These are phyloP conservation scores for Etia nguti DNA, from an alignment of 2,113 vertebrate species.

Conservation along the genomic window DNA sequence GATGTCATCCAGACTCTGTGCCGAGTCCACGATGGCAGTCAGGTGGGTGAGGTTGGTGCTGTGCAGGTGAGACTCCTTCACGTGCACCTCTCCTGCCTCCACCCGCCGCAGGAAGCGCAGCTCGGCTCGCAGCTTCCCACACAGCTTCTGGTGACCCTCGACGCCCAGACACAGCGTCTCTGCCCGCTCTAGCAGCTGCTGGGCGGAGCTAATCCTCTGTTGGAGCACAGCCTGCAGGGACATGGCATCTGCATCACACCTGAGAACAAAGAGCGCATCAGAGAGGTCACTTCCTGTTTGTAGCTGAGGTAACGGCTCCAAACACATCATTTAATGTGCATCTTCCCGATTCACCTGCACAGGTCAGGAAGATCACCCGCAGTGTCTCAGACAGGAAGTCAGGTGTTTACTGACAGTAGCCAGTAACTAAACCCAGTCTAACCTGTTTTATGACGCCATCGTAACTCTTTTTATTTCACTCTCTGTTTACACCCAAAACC, in stretches of 20 bases:
- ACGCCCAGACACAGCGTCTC: conserved; percentile 79
- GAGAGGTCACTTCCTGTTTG: background rate
- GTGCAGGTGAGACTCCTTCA: conserved; percentile 91
- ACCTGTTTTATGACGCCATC: background rate
- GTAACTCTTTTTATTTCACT: background rate
- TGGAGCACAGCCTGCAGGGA: conserved; percentile 78
- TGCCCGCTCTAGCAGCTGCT: conserved; percentile 81
- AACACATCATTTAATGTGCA: background rate
- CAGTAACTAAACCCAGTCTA: background rate
- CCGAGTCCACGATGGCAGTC: conserved; percentile 85
- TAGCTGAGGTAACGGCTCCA: background rate
- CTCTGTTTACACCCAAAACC: background rate
- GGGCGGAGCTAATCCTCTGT: conserved; percentile 81
- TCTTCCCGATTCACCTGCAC: background rate
- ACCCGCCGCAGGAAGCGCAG: conserved; percentile 87
- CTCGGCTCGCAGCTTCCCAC: conserved; percentile 87
- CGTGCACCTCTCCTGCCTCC: conserved; percentile 80
- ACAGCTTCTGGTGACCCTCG: conserved; percentile 89
- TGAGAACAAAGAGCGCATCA: conserved; percentile 5
- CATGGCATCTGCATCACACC: conserved; percentile 83
- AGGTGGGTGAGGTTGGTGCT: conserved; percentile 96
- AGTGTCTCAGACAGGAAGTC: background rate
- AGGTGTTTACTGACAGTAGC: background rate
- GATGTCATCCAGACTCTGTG: conserved; percentile 82
- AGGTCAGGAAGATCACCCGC: background rate